Percentiles rank a stretch among this genome's conserved stretches.
Conservation (phyloP, 2,888 invertebrate genomes). For the Diloba caeruleocephala region DNA sequence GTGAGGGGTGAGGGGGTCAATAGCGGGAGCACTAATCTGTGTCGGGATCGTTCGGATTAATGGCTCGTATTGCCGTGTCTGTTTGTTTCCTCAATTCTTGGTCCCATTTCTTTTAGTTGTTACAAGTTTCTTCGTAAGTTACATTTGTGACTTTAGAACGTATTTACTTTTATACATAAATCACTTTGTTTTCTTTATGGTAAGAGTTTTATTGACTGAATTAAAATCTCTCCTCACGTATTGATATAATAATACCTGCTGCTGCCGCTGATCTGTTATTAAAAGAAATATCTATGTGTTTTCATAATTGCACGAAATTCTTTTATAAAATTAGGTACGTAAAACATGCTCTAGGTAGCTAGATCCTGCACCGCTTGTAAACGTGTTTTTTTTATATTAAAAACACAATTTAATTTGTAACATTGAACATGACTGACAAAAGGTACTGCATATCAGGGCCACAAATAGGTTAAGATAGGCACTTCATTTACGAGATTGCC, state of each 20-base stretch:
- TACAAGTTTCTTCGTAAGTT: conserved; percentile 73
- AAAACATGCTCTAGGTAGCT: too few species aligned
- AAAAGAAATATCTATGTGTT: too few species aligned
- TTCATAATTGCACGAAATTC: too few species aligned
- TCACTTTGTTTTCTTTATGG: conserved; percentile 5
- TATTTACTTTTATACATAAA: conserved; percentile 46
- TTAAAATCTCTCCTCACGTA: too few species aligned
- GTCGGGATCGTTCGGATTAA: conserved; percentile 85
- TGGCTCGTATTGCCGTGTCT: conserved; percentile 84
- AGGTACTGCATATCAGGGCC: conserved; percentile 14
- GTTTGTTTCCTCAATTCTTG: conserved; percentile 79
- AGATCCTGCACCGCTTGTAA: too few species aligned
- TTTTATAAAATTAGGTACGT: too few species aligned
- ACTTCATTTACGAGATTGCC: conserved; percentile 34
- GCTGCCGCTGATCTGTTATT: too few species aligned
- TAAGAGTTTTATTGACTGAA: too few species aligned
- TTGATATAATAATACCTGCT: too few species aligned
- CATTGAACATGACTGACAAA: too few species aligned
- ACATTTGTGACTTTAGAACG: conserved; percentile 58
- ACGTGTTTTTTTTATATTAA: too few species aligned
- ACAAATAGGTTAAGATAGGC: conserved; percentile 20
- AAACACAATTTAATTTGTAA: too few species aligned
- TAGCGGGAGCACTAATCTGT: conserved; percentile 84
- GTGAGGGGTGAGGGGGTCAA: conserved; percentile 77
- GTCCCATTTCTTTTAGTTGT: conserved; percentile 74